Conservation (phyloP, 2,888 invertebrate species). For the Pammene fasciana region DNA sequence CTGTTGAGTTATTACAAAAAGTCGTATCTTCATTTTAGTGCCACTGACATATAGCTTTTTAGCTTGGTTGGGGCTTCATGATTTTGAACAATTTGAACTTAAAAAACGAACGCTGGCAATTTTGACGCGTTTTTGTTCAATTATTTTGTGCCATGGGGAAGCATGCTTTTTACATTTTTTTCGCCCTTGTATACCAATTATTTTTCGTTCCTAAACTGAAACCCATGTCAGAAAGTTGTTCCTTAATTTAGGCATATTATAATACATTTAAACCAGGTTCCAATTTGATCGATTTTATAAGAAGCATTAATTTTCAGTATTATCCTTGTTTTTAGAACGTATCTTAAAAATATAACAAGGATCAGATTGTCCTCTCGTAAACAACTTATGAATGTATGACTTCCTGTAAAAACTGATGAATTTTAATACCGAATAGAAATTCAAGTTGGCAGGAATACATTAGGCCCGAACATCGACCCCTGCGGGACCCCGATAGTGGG, state of each 20-base stretch:
- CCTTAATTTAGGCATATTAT: no score
- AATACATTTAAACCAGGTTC: no score
- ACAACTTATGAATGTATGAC: slow-evolving; percentile 19
- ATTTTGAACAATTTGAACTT: slow-evolving; percentile 7
- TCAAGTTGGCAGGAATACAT: slow-evolving; percentile 9
- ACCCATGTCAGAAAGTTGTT: no score
- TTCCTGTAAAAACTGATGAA: slow-evolving; percentile 15
- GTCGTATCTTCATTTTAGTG: neutral
- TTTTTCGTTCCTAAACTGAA: neutral
- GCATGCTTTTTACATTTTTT: neutral
- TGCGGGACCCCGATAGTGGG: neutral
- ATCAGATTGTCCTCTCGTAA: slow-evolving; percentile 8
- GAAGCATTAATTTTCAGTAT: neutral
- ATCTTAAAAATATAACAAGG: neutral
- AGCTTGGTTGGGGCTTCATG: neutral
- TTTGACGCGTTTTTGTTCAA: slow-evolving; percentile 9
- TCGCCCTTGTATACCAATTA: neutral
- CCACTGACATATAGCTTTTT: neutral
- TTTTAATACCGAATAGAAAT: slow-evolving; percentile 10
- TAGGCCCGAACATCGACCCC: slow-evolving; percentile 10
- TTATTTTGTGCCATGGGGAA: slow-evolving; percentile 2
- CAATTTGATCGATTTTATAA: neutral
- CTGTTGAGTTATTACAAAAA: neutral
- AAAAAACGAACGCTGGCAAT: slow-evolving; percentile 14
- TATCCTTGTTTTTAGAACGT: neutral